These are phyloP conservation scores for Plusia festucae DNA, from an alignment of 2,888 invertebrate species.

Conservation along the genomic window DNA sequence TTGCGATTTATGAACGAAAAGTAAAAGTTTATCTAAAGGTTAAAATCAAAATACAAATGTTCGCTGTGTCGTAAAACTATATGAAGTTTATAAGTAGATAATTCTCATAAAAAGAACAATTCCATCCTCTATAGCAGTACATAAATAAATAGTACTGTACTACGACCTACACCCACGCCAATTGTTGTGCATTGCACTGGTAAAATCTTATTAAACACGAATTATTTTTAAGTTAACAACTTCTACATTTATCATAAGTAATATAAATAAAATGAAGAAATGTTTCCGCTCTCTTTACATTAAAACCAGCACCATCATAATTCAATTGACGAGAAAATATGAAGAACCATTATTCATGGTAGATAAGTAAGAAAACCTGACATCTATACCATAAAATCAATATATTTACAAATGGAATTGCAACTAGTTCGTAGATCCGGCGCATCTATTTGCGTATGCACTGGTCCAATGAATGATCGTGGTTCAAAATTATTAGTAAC, in stretches of 20 bases:
- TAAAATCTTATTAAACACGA: too few species aligned
- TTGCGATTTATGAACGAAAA: background rate
- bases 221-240: too few species aligned
- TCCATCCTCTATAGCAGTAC: too few species aligned
- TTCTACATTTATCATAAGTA: too few species aligned
- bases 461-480: background rate
- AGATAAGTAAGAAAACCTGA: slow-evolving; percentile 5
- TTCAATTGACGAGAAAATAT: background rate
- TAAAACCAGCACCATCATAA: background rate
- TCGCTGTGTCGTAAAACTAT: background rate
- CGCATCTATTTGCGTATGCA: slow-evolving; percentile 22
- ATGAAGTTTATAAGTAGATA: too few species aligned
- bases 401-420: background rate
- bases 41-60: background rate
- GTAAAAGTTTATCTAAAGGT: background rate
- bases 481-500: background rate
- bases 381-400: background rate
- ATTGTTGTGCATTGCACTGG: too few species aligned
- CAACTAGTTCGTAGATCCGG: slow-evolving; percentile 7
- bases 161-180: too few species aligned
- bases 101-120: too few species aligned
- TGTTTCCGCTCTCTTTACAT: background rate
- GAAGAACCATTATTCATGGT: background rate
- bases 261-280: slow-evolving; percentile 2
- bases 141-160: too few species aligned